phyloP scores from a whole-genome alignment of 2,888 invertebrate species.

The Oxycera nigricornis region DNA sequence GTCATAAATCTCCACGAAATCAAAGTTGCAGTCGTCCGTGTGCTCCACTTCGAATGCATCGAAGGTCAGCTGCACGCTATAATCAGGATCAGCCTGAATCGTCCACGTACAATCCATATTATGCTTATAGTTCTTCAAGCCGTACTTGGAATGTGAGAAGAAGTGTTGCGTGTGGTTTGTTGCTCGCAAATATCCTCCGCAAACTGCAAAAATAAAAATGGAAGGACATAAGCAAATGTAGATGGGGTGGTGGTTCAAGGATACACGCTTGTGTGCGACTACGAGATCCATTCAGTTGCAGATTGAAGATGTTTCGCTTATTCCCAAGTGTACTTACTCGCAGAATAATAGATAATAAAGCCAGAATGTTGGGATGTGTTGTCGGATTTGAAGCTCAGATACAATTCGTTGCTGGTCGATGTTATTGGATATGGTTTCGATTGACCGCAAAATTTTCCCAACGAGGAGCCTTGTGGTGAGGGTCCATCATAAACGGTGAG shows the following conservation, averaged over 20 bases:
- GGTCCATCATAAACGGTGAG: slow-evolving; percentile 94
- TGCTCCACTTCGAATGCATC: slow-evolving; percentile 77
- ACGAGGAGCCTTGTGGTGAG: slow-evolving; percentile 79
- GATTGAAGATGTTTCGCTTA: background rate
- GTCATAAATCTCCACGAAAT: slow-evolving; percentile 91
- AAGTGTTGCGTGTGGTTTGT: slow-evolving; percentile 81
- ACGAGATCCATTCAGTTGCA: background rate
- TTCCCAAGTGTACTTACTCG: slow-evolving; percentile 67
- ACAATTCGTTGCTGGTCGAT: slow-evolving; percentile 87
- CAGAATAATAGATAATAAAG: slow-evolving; percentile 90
- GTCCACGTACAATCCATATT: slow-evolving; percentile 95
- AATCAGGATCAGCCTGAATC: slow-evolving; percentile 82
- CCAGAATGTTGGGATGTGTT: slow-evolving; percentile 93
- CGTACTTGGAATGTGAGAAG: slow-evolving; percentile 94
- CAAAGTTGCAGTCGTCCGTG: slow-evolving; percentile 91
- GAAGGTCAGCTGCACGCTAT: slow-evolving; percentile 84
- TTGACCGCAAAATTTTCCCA: slow-evolving; percentile 92
- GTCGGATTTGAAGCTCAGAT: slow-evolving; percentile 95
- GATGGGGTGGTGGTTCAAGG: too few relatives aligned
- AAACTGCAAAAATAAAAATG: slow-evolving; percentile 68
- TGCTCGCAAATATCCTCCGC: slow-evolving; percentile 90
- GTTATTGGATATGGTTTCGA: slow-evolving; percentile 89
- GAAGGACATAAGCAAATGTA: background rate
- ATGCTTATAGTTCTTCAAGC: slow-evolving; percentile 88
- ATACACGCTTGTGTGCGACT: too few relatives aligned